Evolutionary conservation across 1,140 invertebrate genomes (phyloP), one percentile per base, ranked within the genome.

Genomic region (Choristoneura fumiferana): DNA sequence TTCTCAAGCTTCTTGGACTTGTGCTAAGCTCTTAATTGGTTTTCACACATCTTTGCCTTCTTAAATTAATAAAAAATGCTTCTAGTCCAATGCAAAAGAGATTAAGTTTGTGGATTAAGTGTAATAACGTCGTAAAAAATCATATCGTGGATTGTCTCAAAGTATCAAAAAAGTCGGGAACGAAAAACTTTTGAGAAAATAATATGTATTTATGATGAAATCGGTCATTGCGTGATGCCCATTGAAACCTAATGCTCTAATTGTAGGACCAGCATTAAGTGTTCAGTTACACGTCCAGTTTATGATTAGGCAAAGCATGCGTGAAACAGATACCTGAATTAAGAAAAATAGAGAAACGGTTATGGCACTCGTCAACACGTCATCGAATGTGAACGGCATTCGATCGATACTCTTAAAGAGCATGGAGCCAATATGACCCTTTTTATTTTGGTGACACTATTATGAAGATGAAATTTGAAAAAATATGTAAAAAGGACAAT

Each of bases 71-170:
- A 70, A 62, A 29, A 77, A 83, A 83, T 87, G 80, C 81, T 77
- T 89, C 86, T 89, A 89, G 86, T 89, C 86, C 83, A 89, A 82
- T 82, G 73, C 76, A 73, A 88, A 85, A 80, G 86, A 89, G 81
- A 89, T 87, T 89, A 86, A 84, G 73, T 81, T 75, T 73, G 75
- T 84, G 74, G 67, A 70, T 67, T 84, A 83, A 85, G 81, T 29
- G 22, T 86, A 69, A 81, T 71, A 77, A 77, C 67, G 65, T 75
- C 67, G 73, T 65, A 64, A 69, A 66, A 64, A 69, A 58, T 57
- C 63, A 70, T 61, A 54, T 65, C 35, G 15, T 18, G 17, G 62
- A 76, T 68, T 63, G 65, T 77, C 72, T 73, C 62, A 64, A 59
- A 65, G 67, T 62, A 52, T 59, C 61, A 57, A 57, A 73, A n/a